A percentile compares a stretch with the other conserved stretches of the same genome.
Evolutionary conservation across 2,113 vertebrate species (phyloP).

Genomic region (Semnornis frantzii): DNA sequence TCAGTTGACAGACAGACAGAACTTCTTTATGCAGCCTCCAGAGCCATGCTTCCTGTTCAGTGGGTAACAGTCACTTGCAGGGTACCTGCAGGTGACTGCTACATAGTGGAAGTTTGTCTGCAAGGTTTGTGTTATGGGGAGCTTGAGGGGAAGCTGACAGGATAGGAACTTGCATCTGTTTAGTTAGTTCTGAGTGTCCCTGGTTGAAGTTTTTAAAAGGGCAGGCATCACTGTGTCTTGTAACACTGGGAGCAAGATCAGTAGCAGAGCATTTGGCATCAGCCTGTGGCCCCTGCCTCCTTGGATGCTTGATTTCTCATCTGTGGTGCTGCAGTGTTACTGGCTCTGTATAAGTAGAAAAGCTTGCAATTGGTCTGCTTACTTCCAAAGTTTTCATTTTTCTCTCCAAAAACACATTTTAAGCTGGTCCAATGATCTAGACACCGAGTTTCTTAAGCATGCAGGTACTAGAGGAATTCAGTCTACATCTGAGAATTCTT

Average conservation of each 20-base stretch:
- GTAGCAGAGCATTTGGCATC: not conserved
- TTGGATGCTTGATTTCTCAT: constrained; percentile 69
- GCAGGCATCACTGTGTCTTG: not conserved
- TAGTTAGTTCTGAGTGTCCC: not conserved
- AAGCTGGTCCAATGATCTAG: not conserved
- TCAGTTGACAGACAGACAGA: not conserved
- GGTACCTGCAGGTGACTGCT: accelerated
- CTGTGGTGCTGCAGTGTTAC: not conserved
- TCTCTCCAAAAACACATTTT: not conserved
- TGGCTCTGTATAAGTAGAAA: not conserved
- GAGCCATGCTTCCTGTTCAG: not conserved
- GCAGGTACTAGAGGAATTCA: not conserved
- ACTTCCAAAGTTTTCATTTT: not conserved
- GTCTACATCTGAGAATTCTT: not conserved
- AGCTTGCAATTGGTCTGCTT: not conserved
- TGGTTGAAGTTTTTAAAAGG: not conserved
- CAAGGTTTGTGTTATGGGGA: not conserved
- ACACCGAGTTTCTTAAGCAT: constrained; percentile 33
- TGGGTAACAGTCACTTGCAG: not conserved
- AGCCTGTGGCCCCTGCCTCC: not conserved
- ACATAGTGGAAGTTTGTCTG: not conserved
- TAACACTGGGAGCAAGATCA: not conserved
- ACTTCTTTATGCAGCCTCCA: not conserved
- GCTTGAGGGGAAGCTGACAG: not conserved
- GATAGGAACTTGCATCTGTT: not conserved